phyloP scores from a whole-genome alignment of 2,888 invertebrate genomes.

The Sinelater perroti region DNA sequence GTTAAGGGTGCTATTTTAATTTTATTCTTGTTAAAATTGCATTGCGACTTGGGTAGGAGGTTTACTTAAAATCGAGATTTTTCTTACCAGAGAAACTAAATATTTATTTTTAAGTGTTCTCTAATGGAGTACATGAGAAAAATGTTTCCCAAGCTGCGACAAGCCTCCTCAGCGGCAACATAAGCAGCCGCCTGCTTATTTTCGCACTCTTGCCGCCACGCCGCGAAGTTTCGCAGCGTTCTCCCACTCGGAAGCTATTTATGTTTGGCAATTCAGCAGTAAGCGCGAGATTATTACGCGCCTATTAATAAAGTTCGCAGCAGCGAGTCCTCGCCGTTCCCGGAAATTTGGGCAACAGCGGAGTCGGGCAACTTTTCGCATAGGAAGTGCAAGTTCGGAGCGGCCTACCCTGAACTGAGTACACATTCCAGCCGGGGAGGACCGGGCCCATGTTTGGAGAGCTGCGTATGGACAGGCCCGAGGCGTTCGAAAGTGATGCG shows the following conservation, averaged over 20 bases:
- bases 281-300: constrained; percentile 8
- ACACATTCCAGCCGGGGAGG: constrained; percentile 6
- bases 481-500: constrained; percentile 5
- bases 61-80: too few relatives aligned
- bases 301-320: constrained; percentile 2
- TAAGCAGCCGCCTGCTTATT: too few relatives aligned
- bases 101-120: too few relatives aligned
- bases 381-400: constrained; percentile 6
- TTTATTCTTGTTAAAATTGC: too few relatives aligned
- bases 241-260: background rate
- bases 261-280: constrained; percentile 1
- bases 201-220: too few relatives aligned
- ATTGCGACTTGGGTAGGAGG: too few relatives aligned
- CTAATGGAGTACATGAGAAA: too few relatives aligned
- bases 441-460: constrained; percentile 2
- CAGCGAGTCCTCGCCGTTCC: background rate
- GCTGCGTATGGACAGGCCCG: constrained; percentile 9
- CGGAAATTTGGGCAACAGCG: constrained; percentile 5
- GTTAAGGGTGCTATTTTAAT: too few relatives aligned
- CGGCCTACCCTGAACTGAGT: constrained; percentile 9
- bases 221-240: background rate
- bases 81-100: too few relatives aligned
- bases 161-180: too few relatives aligned
- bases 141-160: too few relatives aligned
- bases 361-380: constrained; percentile 8